These are phyloP conservation scores for Agelas oroides DNA, from an alignment of 37 sponge, comb jelly and placozoan genomes.

Conservation along the genomic window DNA sequence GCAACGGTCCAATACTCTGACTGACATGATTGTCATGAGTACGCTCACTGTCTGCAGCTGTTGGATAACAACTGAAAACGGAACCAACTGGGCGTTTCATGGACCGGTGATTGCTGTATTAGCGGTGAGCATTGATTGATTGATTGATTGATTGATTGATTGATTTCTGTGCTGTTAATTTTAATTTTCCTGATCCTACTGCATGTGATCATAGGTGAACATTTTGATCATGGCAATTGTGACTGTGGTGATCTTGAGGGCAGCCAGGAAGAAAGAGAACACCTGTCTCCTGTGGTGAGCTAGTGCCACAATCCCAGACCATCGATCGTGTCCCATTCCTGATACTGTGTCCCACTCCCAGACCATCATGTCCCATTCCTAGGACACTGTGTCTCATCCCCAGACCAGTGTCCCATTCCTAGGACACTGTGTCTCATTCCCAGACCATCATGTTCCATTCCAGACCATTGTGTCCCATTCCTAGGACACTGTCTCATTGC, in stretches of 20 bases:
- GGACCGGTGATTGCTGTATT: slow-evolving; percentile 68
- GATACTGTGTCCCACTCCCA: not conserved
- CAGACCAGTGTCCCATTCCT: not conserved
- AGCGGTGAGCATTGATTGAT: slow-evolving; percentile 33
- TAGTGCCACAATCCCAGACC: too few species aligned
- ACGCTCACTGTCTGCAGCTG: slow-evolving; percentile 36
- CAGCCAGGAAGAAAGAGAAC: slow-evolving; percentile 47
- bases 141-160: too few species aligned
- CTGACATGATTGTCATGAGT: too few species aligned
- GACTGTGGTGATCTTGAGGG: slow-evolving; percentile 24
- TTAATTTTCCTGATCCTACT: too few species aligned
- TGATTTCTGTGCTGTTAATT: too few species aligned
- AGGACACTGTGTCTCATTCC: too few species aligned
- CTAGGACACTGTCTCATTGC: too few species aligned
- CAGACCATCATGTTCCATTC: not conserved
- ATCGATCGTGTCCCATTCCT: not conserved
- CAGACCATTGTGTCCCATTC: too few species aligned
- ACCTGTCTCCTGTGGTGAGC: slow-evolving; percentile 33
- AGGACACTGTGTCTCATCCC: too few species aligned
- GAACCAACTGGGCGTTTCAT: slow-evolving; percentile 70
- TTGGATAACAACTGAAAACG: slow-evolving; percentile 61
- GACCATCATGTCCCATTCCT: too few species aligned
- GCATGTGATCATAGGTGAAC: slow-evolving; percentile 45
- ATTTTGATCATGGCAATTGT: slow-evolving; percentile 40
- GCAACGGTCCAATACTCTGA: not conserved